Conservation (phyloP, 2,113 vertebrate genomes). For the Mixornis gularis region DNA sequence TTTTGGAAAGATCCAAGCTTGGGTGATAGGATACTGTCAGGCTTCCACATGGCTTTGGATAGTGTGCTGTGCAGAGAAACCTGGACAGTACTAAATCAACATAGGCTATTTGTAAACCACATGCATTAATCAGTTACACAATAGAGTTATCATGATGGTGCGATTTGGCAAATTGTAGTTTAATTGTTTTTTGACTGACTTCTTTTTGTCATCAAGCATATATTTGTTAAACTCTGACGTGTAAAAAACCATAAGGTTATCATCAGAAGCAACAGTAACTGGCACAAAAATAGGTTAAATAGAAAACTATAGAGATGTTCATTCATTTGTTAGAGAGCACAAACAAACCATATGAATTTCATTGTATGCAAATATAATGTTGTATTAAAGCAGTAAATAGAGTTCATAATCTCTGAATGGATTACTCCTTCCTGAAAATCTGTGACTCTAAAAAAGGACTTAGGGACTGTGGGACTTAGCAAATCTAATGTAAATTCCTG, state of each 20-base stretch:
- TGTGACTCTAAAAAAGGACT: neutral
- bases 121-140: neutral
- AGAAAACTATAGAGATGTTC: neutral
- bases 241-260: neutral
- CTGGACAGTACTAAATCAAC: neutral
- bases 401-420: neutral
- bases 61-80: neutral
- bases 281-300: neutral
- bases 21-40: neutral
- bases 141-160: neutral
- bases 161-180: neutral
- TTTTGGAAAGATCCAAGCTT: neutral
- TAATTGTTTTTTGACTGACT: neutral
- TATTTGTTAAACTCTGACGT: neutral
- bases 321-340: neutral
- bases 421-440: neutral
- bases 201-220: neutral
- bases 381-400: neutral
- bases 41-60: neutral
- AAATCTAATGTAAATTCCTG: neutral
- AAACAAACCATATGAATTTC: neutral
- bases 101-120: neutral
- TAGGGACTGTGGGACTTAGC: neutral
- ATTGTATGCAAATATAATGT: neutral
- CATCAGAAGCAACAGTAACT: neutral